A percentile compares a stretch with the other conserved stretches of the same genome.
Conservation (phyloP, 2,797 vertebrate species). For the Phataginus tetradactyla region DNA sequence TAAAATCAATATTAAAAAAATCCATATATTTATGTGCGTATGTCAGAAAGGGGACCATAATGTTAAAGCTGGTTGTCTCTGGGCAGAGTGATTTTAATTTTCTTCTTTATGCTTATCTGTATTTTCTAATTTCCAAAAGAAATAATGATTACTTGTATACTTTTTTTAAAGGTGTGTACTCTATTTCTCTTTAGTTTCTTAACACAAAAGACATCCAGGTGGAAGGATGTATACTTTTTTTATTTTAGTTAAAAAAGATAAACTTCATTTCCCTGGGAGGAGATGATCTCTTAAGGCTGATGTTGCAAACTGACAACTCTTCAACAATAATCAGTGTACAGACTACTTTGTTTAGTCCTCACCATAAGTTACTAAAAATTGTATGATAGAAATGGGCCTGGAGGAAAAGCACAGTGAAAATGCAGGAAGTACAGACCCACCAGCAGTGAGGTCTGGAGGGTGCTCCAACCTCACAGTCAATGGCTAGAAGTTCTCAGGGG, state of each 20-base stretch:
- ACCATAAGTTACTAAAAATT: neutral
- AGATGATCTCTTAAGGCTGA: neutral
- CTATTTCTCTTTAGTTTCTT: conserved; percentile 30
- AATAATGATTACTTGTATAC: neutral
- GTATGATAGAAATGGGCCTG: neutral
- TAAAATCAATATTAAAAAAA: neutral
- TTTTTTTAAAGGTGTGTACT: neutral
- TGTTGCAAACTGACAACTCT: neutral
- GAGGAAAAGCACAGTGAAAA: conserved; percentile 4
- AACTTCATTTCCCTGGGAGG: neutral
- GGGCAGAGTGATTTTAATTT: neutral
- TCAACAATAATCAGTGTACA: neutral
- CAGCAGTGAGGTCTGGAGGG: neutral
- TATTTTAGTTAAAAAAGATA: neutral
- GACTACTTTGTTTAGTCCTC: neutral
- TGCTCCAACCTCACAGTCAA: neutral
- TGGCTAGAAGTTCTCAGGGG: neutral
- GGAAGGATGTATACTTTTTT: neutral
- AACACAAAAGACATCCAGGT: neutral
- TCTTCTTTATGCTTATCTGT: neutral
- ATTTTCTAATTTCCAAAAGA: conserved; percentile 35
- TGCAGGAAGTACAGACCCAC: neutral
- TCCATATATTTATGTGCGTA: neutral
- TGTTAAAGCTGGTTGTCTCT: neutral
- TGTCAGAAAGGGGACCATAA: neutral